Evolutionary conservation across 1,140 invertebrate genomes (phyloP), one percentile per base, ranked within the genome.

Genomic region (Palaemon carinicauda): DNA sequence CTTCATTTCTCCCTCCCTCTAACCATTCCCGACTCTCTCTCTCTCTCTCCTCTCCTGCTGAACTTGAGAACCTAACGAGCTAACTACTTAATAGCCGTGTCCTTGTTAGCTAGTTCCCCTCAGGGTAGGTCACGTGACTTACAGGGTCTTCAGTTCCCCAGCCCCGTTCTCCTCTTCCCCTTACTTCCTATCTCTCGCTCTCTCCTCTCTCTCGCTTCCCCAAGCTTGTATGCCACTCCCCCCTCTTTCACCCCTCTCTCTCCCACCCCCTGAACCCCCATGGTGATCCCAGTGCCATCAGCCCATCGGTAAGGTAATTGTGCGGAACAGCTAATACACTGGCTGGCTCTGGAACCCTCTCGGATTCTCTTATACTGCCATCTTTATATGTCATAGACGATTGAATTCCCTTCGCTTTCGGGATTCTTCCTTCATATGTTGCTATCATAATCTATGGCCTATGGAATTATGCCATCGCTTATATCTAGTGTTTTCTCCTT

Each of bases 191-290:
- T 54, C 51, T 79, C 29, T 54, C 29, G 17, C 41, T 79, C 31
- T 79, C 51, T 79, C 41, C 21, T 27, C 71, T 73, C 31, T 81
- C 80, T 65, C 24, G 10, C 56, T 27, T 27, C 56, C 24, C 7
- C 56, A 65, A 27, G 56, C 56, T 65, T 65, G 79, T 88, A 80
- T 89, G 7, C 56, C 56, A 7, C 9, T 0, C 56, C 24, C 29
- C 31, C 73, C 29, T 31, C 29, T 24, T 27, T 87, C 88, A 75
- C 69, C 88, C 82, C 88, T 69, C 53, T 82, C 80, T 87, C 80
- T 88, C 88, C 88, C 87, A 73, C 56, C 88, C 89, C 87, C 87
- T 75, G 21, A 69, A 14, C 21, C n/a, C 21, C 17, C 21, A 69
- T 24, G 29, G 60, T 41, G 41, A 41, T 41, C 41, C 41, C 41